Percentiles rank a stretch among this genome's conserved stretches.
phyloP scores from a whole-genome alignment of 2,797 vertebrate genomes.

The Okamejei kenojei region DNA sequence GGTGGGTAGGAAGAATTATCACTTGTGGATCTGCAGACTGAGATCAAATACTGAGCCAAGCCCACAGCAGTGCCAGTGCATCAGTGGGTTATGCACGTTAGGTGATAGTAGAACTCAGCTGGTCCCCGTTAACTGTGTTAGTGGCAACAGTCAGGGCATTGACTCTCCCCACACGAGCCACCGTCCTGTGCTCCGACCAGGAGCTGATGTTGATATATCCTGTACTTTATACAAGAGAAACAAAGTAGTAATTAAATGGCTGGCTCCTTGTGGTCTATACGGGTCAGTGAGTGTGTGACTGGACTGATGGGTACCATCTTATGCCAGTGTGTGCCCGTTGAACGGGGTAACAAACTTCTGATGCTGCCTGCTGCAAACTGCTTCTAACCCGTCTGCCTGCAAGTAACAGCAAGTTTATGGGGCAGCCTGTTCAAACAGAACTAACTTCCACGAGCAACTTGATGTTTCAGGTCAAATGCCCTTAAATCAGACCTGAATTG shows the following conservation, averaged over 20 bases:
- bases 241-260: not conserved
- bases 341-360: not conserved
- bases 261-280: not conserved
- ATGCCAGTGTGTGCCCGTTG: not conserved
- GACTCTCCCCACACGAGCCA: not conserved
- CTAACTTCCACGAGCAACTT: not conserved
- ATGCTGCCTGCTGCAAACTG: not conserved
- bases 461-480: too few relatives aligned
- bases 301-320: not conserved
- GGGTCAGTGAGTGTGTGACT: not conserved
- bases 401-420: not conserved
- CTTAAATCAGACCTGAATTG: too few relatives aligned
- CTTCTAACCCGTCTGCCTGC: not conserved
- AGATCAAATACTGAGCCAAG: not conserved
- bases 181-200: not conserved
- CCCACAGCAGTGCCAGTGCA: not conserved
- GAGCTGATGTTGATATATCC: not conserved
- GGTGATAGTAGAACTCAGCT: not conserved
- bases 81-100: not conserved
- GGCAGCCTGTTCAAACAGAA: not conserved
- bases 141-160: not conserved
- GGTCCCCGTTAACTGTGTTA: not conserved
- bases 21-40: not conserved
- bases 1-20: not conserved
- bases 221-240: not conserved